A percentile compares a stretch with the other conserved stretches of the same genome.
Evolutionary conservation across 2,888 invertebrate species (phyloP).

Genomic region (Calameuta pallipes): DNA sequence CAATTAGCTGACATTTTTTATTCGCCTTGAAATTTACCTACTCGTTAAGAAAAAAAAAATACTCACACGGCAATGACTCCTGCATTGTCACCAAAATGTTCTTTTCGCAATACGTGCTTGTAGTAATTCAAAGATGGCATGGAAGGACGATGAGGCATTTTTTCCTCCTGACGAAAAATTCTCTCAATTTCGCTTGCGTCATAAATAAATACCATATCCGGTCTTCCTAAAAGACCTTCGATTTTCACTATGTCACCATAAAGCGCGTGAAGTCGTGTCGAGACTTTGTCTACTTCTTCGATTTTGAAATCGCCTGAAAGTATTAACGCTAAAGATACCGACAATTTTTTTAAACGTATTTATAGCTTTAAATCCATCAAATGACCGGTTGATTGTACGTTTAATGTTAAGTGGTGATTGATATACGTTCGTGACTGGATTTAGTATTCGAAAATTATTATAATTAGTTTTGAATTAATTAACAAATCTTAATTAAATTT

Average conservation of each 20-base stretch:
- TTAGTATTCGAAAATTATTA: background rate
- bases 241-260: slow-evolving; percentile 79
- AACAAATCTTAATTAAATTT: background rate
- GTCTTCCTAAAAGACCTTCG: slow-evolving; percentile 75
- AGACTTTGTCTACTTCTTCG: slow-evolving; percentile 76
- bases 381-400: no score
- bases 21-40: background rate
- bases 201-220: slow-evolving; percentile 80
- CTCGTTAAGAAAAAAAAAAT: slow-evolving; percentile 1
- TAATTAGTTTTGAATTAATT: background rate
- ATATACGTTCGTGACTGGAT: background rate
- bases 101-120: slow-evolving; percentile 76
- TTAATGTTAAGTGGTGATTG: background rate
- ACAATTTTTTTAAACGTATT: no score
- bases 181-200: slow-evolving; percentile 78
- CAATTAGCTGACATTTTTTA: no score
- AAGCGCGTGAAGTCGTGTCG: slow-evolving; percentile 70
- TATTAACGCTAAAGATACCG: background rate
- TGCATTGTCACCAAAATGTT: slow-evolving; percentile 76
- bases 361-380: no score
- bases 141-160: slow-evolving; percentile 77
- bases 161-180: slow-evolving; percentile 77
- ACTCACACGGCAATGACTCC: slow-evolving; percentile 82
- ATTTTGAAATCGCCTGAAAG: slow-evolving; percentile 73
- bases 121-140: slow-evolving; percentile 82